These are phyloP conservation scores for Orthosia gothica DNA, from an alignment of 2,888 invertebrate species.

Conservation along the genomic window DNA sequence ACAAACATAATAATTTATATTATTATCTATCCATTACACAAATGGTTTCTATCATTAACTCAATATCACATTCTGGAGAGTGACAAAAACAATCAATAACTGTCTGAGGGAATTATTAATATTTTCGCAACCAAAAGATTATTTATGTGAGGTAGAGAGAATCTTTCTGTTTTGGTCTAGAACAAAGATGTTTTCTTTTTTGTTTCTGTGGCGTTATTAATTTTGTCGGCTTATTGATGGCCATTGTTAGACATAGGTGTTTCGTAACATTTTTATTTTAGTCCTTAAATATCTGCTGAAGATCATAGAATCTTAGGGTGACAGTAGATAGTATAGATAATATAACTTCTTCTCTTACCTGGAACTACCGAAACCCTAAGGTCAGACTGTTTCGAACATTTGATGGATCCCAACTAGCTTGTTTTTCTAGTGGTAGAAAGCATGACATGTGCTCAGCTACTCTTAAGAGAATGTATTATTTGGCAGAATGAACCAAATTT, in stretches of 20 bases:
- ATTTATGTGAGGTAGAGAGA: conserved; percentile 27
- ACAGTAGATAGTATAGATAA: too few relatives aligned
- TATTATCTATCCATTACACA: conserved; percentile 66
- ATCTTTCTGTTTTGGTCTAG: conserved; percentile 23
- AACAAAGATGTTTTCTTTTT: conserved; percentile 8
- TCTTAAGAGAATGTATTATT: too few relatives aligned
- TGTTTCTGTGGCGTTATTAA: conserved; percentile 10
- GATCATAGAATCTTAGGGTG: neutral
- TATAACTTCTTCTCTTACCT: too few relatives aligned
- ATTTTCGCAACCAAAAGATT: conserved; percentile 47
- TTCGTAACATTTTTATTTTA: neutral
- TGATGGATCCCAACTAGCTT: too few relatives aligned
- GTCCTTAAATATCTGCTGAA: neutral
- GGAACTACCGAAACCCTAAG: too few relatives aligned
- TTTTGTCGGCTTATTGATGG: neutral
- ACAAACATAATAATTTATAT: conserved; percentile 65
- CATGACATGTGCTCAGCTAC: too few relatives aligned
- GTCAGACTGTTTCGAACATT: too few relatives aligned
- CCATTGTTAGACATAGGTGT: neutral
- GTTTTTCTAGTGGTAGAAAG: too few relatives aligned
- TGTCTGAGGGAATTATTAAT: conserved; percentile 63
- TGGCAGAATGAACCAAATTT: too few relatives aligned
- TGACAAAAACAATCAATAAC: conserved; percentile 71
- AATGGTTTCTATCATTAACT: conserved; percentile 68
- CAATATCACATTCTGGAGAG: conserved; percentile 57